Conservation (phyloP, 1,140 invertebrate species). For the Dendrolimus kikuchii region DNA sequence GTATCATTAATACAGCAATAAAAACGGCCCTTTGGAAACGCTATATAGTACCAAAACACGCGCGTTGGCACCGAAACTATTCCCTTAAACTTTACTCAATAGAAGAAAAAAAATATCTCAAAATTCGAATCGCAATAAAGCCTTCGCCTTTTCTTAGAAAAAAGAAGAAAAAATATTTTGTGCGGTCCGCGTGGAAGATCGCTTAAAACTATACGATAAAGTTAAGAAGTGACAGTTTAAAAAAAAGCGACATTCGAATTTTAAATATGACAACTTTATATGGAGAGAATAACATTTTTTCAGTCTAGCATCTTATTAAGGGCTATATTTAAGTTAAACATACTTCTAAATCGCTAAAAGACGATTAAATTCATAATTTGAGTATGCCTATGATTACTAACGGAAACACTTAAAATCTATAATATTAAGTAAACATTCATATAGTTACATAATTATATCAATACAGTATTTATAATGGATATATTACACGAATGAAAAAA, state of each 20-base stretch:
- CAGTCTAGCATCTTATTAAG: conserved; percentile 55
- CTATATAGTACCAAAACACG: conserved; percentile 21
- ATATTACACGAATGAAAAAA: conserved; percentile 51
- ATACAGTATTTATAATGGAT: conserved; percentile 50
- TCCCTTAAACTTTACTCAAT: conserved; percentile 14
- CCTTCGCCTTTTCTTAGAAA: conserved; percentile 22
- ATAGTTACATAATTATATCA: conserved; percentile 53
- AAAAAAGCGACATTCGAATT: too few relatives aligned
- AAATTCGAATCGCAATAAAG: conserved; percentile 41
- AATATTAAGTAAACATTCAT: conserved; percentile 21
- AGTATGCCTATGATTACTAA: conserved; percentile 59
- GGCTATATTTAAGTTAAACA: conserved; percentile 35
- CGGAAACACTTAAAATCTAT: conserved; percentile 56
- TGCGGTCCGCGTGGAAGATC: conserved; percentile 61
- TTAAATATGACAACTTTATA: conserved; percentile 4
- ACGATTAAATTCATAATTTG: conserved; percentile 58
- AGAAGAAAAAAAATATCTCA: conserved; percentile 31
- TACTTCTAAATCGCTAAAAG: conserved; percentile 33
- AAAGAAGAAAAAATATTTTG: conserved; percentile 36
- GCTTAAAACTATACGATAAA: conserved; percentile 13
- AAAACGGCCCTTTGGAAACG: conserved; percentile 31
- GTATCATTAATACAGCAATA: conserved; percentile 17
- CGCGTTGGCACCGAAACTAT: conserved; percentile 35
- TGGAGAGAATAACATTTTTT: conserved; percentile 7
- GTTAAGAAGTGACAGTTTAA: too few relatives aligned